Conservation (phyloP, 2,113 vertebrate genomes). For the Suricata suricatta region DNA sequence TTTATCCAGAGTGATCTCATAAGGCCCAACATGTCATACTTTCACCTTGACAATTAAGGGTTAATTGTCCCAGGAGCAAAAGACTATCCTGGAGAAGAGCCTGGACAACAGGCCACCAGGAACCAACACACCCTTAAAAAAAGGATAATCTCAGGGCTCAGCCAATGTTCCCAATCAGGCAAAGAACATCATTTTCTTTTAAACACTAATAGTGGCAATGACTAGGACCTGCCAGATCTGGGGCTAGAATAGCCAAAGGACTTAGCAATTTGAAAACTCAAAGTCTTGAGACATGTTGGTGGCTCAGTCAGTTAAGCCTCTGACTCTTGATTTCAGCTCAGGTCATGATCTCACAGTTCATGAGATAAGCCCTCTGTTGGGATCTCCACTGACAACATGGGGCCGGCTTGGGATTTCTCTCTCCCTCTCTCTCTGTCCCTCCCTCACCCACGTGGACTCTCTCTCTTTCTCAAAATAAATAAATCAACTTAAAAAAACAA, state of each 20-base stretch:
- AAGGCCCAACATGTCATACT: not conserved
- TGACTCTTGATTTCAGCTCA: too few relatives aligned
- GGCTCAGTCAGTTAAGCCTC: too few relatives aligned
- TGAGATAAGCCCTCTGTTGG: too few relatives aligned
- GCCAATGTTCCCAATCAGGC: not conserved
- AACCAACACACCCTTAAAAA: not conserved
- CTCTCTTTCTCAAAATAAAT: too few relatives aligned
- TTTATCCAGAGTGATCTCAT: not conserved
- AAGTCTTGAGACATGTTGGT: not conserved
- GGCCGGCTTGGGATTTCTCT: too few relatives aligned
- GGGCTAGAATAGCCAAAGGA: not conserved
- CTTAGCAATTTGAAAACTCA: not conserved
- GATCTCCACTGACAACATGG: too few relatives aligned
- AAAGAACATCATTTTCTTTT: slow-evolving; percentile 3
- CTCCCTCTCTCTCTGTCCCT: too few relatives aligned
- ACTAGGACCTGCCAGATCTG: not conserved
- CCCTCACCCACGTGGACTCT: too few relatives aligned
- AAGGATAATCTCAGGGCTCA: not conserved
- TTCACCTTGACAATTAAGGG: not conserved
- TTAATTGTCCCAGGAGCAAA: not conserved
- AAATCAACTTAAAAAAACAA: too few relatives aligned
- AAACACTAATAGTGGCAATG: not conserved
- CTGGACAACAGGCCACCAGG: not conserved
- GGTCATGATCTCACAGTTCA: too few relatives aligned
- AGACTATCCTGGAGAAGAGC: not conserved